Conservation (phyloP, 2,113 vertebrate species). For the Trichechus manatus region DNA sequence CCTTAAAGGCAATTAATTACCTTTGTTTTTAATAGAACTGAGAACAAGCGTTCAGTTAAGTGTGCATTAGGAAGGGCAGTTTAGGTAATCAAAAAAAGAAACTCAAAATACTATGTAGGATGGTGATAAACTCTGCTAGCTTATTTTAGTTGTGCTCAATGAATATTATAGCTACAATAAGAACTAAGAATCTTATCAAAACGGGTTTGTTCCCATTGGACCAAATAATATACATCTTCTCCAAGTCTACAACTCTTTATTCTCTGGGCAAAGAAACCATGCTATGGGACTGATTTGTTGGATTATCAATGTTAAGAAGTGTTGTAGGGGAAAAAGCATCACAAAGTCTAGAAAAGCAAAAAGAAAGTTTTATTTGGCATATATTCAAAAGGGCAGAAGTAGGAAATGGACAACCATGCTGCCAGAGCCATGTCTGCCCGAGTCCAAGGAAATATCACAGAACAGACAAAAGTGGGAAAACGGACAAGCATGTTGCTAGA, state of each 20-base stretch:
- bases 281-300: neutral
- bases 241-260: neutral
- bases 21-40: neutral
- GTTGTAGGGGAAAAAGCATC: too few species aligned
- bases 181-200: neutral
- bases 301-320: neutral
- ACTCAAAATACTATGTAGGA: neutral
- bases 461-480: too few species aligned
- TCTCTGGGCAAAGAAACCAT: neutral
- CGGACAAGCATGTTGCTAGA: too few species aligned
- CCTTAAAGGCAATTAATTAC: neutral
- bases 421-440: too few species aligned
- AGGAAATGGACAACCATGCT: too few species aligned
- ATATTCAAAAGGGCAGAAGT: too few species aligned
- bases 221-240: neutral
- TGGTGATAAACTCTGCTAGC: neutral
- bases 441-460: too few species aligned
- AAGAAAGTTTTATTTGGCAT: too few species aligned
- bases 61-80: neutral
- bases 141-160: neutral
- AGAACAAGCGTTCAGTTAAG: slow-evolving; percentile 29
- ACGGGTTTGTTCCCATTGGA: neutral
- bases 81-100: neutral
- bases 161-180: neutral
- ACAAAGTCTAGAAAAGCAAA: too few species aligned